These are phyloP conservation scores for Leptinotarsa peninsularis DNA, from an alignment of 2,888 invertebrate genomes.

Conservation along the genomic window DNA sequence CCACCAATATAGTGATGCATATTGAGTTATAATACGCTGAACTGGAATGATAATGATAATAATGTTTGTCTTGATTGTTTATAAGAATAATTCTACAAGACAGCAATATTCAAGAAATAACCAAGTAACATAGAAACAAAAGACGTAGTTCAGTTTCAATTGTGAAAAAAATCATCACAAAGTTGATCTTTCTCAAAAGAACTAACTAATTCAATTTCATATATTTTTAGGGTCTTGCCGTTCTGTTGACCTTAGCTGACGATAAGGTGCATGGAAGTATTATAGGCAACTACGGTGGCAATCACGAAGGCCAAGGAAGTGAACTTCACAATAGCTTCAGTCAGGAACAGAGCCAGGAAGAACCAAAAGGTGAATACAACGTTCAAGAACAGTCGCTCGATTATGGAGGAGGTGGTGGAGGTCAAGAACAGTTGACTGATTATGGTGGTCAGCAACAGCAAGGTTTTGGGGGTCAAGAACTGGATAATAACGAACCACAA, in stretches of 20 bases:
- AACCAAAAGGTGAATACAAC: neutral
- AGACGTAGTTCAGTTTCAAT: too few relatives aligned
- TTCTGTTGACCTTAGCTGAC: slow-evolving; percentile 55
- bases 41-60: too few relatives aligned
- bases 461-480: neutral
- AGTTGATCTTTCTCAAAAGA: neutral
- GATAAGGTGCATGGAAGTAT: slow-evolving; percentile 55
- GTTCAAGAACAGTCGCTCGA: neutral
- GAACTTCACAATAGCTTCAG: slow-evolving; percentile 29
- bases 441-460: slow-evolving; percentile 6
- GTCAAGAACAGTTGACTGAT: slow-evolving; percentile 34
- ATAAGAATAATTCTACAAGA: too few relatives aligned
- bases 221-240: slow-evolving; percentile 51
- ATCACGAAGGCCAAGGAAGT: slow-evolving; percentile 28
- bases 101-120: too few relatives aligned
- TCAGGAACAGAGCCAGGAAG: slow-evolving; percentile 24
- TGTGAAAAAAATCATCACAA: too few relatives aligned
- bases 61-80: too few relatives aligned
- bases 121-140: too few relatives aligned
- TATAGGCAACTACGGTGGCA: slow-evolving; percentile 47
- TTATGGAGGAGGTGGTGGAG: slow-evolving; percentile 26
- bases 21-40: too few relatives aligned
- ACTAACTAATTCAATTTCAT: neutral
- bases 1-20: too few relatives aligned
- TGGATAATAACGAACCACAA: neutral